A percentile compares a stretch with the other conserved stretches of the same genome.
Conservation (phyloP, 1,140 invertebrate species). For the Philotrypesis tridentata region DNA sequence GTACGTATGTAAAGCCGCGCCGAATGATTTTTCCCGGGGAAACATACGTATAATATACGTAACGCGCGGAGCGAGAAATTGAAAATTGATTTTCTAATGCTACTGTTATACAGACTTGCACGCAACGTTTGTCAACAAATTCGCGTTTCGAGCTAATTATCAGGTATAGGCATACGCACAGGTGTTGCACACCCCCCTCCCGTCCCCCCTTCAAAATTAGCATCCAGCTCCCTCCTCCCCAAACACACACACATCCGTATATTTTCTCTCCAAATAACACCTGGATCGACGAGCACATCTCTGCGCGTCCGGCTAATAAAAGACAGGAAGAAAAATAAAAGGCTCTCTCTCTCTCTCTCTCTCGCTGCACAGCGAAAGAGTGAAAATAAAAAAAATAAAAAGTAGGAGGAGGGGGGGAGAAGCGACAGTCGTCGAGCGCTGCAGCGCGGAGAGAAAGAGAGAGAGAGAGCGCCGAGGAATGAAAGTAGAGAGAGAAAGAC, state of each 20-base stretch:
- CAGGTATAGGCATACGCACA: not conserved
- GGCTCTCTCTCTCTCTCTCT: not conserved
- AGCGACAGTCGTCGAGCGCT: conserved; percentile 21
- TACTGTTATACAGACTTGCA: too few species aligned
- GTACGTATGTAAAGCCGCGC: too few species aligned
- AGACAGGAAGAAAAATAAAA: conserved; percentile 31
- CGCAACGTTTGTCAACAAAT: too few species aligned
- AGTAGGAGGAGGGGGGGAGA: not conserved
- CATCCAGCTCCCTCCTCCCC: too few species aligned
- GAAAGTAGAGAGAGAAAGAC: conserved; percentile 28
- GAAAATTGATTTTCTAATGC: too few species aligned
- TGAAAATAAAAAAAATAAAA: conserved; percentile 1
- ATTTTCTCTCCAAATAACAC: conserved; percentile 9
- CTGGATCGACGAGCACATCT: not conserved
- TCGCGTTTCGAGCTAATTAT: too few species aligned
- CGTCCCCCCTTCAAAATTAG: too few species aligned
- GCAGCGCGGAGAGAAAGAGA: not conserved
- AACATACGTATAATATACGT: too few species aligned
- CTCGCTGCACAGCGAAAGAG: not conserved
- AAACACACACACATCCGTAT: not conserved
- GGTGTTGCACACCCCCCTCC: not conserved
- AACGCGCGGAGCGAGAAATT: too few species aligned
- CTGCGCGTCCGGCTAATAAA: conserved; percentile 34
- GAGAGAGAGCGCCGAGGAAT: too few species aligned
- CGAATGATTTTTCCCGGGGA: too few species aligned